Evolutionary conservation across 2,797 vertebrate genomes (phyloP).

Genomic region (Neopelma chrysocephalum): DNA sequence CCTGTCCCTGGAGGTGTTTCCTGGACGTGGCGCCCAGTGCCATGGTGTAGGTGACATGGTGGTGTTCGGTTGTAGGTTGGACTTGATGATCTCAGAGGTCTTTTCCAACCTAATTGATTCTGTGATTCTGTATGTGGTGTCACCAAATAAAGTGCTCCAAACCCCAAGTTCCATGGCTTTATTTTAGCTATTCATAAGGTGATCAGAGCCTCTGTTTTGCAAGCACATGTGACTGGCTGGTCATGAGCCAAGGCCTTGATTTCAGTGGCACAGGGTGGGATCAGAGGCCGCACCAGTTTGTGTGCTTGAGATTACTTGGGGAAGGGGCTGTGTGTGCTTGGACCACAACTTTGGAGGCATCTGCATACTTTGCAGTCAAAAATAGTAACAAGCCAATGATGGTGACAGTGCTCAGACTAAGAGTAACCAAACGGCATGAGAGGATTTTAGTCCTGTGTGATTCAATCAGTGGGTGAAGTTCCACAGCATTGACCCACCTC

Average conservation of each 20-base stretch:
- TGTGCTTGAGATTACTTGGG: neutral
- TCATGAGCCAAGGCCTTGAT: fast-evolving
- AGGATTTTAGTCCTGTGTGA: neutral
- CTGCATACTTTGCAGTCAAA: neutral
- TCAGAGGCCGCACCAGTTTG: neutral
- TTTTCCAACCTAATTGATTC: neutral
- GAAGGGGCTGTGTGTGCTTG: too few relatives aligned
- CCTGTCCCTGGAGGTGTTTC: neutral
- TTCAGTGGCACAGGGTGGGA: too few relatives aligned
- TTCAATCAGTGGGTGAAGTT: neutral
- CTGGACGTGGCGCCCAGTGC: neutral
- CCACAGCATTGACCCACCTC: fast-evolving
- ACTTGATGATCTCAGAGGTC: too few relatives aligned
- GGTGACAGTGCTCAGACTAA: neutral
- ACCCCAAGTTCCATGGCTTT: fast-evolving
- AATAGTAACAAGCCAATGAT: neutral
- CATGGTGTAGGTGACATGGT: fast-evolving
- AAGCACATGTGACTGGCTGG: fast-evolving
- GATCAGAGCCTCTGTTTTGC: neutral
- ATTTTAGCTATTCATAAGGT: fast-evolving
- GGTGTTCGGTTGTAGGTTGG: neutral
- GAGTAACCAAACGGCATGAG: neutral
- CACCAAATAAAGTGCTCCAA: neutral
- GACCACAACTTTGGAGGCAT: fast-evolving
- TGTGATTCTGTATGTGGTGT: neutral